Evolutionary conservation across 2,113 vertebrate genomes (phyloP), one percentile per base, ranked within the genome.

Genomic region (Climacteris rufus): DNA sequence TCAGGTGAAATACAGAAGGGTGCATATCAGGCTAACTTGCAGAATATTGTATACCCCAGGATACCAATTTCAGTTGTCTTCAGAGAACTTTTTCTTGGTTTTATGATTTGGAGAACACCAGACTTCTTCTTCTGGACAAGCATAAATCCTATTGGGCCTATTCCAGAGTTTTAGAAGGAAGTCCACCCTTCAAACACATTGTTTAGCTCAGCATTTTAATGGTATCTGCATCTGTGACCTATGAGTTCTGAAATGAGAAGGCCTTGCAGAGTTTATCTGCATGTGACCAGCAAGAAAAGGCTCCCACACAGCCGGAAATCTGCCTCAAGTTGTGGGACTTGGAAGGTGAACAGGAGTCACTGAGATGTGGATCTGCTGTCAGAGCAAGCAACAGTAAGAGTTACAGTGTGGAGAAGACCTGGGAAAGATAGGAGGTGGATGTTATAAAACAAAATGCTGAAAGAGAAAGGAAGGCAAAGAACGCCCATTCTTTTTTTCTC

Each of bases 401-500:
- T n/a, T n/a, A n/a, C n/a, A 64, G n/a, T 14, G 12, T 42, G 63
- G 54, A 28, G 49, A 56, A 35, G 21, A 65, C 5, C 31, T 65
- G 56, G 53, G 42, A 61, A 82, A 42, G 42, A 9, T 2, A 45
- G 13, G 15, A 33, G 18, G 21, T 54, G 35, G 8, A 25, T 56
- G 9, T 17, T 17, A 57, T 50, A 50, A 80, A 75, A 69, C 20
- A 61, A 24, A 74, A 40, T 20, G 9, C 7, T 25, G 23, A 20
- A 70, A 68, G 49, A 61, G 25, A n/a, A 69, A 91, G 31, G 24
- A 10, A 64, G 30, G 33, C 25, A 66, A 42, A 68, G 54, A 35
- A 65, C 3, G 4, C 10, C 30, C 4, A 19, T 33, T 33, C 2
- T 37, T 17, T 40, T 17, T 16, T 23, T 3, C 7, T 27, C 2